Percentiles rank a stretch among this genome's conserved stretches.
Conservation (phyloP, 2,113 vertebrate genomes). For the Dasypus novemcinctus region DNA sequence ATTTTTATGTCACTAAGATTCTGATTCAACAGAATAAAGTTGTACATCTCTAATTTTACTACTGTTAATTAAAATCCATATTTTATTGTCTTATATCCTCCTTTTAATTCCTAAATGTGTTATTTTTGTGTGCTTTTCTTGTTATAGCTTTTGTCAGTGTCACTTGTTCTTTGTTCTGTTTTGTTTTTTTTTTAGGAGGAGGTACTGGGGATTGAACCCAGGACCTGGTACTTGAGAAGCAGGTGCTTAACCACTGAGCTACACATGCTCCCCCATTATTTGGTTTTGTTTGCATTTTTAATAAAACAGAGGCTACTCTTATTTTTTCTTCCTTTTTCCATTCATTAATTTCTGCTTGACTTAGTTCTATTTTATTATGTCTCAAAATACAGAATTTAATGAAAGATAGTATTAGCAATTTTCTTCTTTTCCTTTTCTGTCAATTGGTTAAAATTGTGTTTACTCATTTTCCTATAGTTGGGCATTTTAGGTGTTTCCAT, state of each 20-base stretch:
- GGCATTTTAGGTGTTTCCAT: too few relatives aligned
- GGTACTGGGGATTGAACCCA: too few relatives aligned
- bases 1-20: not conserved
- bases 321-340: not conserved
- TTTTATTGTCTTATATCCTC: not conserved
- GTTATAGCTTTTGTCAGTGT: not conserved
- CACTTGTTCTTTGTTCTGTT: too few relatives aligned
- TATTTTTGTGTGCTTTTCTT: not conserved
- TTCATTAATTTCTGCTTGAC: not conserved
- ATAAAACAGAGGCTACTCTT: not conserved
- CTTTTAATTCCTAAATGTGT: not conserved
- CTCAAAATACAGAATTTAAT: not conserved
- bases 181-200: too few relatives aligned
- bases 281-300: not conserved
- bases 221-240: too few relatives aligned
- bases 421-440: not conserved
- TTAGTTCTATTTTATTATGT: not conserved
- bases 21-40: not conserved
- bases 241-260: too few relatives aligned
- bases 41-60: not conserved
- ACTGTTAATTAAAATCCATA: not conserved
- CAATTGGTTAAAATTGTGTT: not conserved
- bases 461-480: not conserved
- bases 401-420: not conserved
- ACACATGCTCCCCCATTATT: not conserved